Evolutionary conservation across 1,140 invertebrate species (phyloP).

Genomic region (Zaprionus davidi): DNA sequence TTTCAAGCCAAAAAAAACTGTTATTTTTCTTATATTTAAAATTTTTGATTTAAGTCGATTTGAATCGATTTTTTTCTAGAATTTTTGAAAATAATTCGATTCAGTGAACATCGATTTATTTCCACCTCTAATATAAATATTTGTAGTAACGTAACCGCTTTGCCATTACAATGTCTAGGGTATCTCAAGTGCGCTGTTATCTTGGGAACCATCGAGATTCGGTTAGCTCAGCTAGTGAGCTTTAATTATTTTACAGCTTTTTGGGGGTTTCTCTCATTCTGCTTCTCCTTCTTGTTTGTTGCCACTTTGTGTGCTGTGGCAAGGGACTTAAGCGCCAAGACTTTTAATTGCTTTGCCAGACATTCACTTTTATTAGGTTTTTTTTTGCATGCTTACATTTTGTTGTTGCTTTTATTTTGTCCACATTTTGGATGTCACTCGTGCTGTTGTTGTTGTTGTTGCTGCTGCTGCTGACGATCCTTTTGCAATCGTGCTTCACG

Average conservation of each 20-base stretch:
- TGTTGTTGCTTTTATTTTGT: conserved; percentile 6
- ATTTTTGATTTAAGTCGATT: no score
- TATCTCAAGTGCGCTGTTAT: not conserved
- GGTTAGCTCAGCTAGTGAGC: conserved; percentile 12
- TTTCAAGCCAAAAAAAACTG: no score
- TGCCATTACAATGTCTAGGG: not conserved
- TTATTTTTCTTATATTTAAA: no score
- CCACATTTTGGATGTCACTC: conserved; percentile 34
- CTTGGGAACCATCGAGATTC: not conserved
- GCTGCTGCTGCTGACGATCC: conserved; percentile 46
- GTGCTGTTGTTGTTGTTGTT: not conserved
- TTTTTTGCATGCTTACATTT: not conserved
- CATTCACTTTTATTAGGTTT: conserved; percentile 41
- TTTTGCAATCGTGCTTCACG: conserved; percentile 58
- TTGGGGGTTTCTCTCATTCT: conserved; percentile 15
- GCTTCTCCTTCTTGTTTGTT: not conserved
- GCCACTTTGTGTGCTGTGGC: conserved; percentile 13
- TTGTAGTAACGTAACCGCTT: no score
- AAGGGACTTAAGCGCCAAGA: conserved; percentile 40
- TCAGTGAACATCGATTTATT: no score
- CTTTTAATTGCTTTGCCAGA: conserved; percentile 52
- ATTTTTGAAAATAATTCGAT: no score
- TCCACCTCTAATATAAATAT: no score
- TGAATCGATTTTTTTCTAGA: no score
- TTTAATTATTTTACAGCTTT: conserved; percentile 44